Conservation (phyloP, 1,140 invertebrate genomes). For the Drosophila azteca region DNA sequence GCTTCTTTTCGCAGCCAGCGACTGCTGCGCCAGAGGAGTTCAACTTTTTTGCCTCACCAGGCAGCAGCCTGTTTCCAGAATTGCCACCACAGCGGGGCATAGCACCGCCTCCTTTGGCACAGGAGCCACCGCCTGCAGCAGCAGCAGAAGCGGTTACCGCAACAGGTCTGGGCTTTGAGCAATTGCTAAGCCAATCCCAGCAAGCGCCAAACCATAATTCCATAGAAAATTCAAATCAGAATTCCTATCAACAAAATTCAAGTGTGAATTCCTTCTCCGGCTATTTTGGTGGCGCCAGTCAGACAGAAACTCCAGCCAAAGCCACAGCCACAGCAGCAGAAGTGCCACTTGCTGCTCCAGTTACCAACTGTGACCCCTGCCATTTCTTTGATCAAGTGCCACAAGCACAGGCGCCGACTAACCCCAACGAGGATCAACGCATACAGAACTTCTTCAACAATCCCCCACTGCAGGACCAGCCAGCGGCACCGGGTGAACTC, state of each 20-base stretch:
- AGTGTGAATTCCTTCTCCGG: conserved; percentile 59
- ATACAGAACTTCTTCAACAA: conserved; percentile 83
- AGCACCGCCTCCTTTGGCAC: conserved; percentile 38
- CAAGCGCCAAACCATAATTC: conserved; percentile 45
- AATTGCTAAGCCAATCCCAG: conserved; percentile 54
- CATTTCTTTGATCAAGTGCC: conserved; percentile 72
- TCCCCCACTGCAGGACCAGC: conserved; percentile 76
- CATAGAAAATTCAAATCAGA: conserved; percentile 20
- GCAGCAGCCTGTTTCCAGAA: conserved; percentile 38
- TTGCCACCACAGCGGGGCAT: conserved; percentile 35
- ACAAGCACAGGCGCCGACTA: conserved; percentile 14
- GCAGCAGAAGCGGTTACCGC: background rate
- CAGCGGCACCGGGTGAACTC: conserved; percentile 66
- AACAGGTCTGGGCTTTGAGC: conserved; percentile 66
- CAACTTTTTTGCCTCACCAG: conserved; percentile 50
- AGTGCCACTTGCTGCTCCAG: background rate
- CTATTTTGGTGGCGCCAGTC: conserved; percentile 37
- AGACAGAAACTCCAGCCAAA: too few relatives aligned
- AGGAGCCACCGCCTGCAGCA: conserved; percentile 18
- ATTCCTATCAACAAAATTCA: conserved; percentile 54
- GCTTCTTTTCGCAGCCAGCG: conserved; percentile 52
- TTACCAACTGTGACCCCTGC: conserved; percentile 16
- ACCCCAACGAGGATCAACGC: conserved; percentile 70
- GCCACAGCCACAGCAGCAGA: conserved; percentile 7
- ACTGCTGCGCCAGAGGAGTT: conserved; percentile 34